phyloP scores from a whole-genome alignment of 1,140 invertebrate genomes.

The Drosophila ogumai region DNA sequence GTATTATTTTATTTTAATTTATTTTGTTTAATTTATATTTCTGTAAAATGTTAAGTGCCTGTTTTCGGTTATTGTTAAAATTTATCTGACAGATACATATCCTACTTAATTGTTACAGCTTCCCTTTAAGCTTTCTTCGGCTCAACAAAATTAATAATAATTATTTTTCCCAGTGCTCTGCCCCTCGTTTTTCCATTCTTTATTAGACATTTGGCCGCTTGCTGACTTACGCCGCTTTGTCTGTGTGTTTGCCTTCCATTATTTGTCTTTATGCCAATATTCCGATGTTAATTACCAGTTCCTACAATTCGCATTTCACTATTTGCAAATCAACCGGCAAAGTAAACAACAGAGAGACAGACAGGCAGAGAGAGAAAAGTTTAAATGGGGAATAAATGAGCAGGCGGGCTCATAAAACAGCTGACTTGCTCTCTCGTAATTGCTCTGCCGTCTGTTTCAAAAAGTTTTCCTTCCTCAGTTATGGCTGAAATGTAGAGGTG shows the following conservation, averaged over 20 bases:
- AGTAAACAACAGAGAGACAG: slow-evolving; percentile 52
- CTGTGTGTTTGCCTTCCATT: slow-evolving; percentile 44
- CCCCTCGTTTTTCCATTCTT: not conserved
- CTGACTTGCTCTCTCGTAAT: slow-evolving; percentile 18
- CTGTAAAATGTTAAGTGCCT: too few relatives aligned
- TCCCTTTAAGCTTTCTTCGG: not conserved
- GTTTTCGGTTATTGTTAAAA: not conserved
- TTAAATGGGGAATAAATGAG: slow-evolving; percentile 8
- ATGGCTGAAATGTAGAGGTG: slow-evolving; percentile 49
- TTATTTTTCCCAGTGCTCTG: slow-evolving; percentile 17
- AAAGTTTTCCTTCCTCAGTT: slow-evolving; percentile 60
- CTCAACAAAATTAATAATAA: too few relatives aligned
- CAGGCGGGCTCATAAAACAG: slow-evolving; percentile 16
- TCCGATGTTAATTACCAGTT: slow-evolving; percentile 42
- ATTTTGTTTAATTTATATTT: not conserved
- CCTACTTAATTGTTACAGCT: too few relatives aligned
- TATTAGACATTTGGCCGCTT: slow-evolving; percentile 35
- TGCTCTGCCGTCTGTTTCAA: slow-evolving; percentile 11
- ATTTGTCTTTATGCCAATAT: slow-evolving; percentile 43
- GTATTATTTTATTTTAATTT: not conserved
- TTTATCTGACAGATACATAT: not conserved
- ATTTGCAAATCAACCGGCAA: slow-evolving; percentile 67
- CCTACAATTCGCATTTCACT: slow-evolving; percentile 32
- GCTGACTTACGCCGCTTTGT: slow-evolving; percentile 27
- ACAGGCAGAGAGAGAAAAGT: not conserved